Percentiles rank a stretch among this genome's conserved stretches.
Evolutionary conservation across 1,140 invertebrate species (phyloP).

Genomic region (Vanessa tameamea): DNA sequence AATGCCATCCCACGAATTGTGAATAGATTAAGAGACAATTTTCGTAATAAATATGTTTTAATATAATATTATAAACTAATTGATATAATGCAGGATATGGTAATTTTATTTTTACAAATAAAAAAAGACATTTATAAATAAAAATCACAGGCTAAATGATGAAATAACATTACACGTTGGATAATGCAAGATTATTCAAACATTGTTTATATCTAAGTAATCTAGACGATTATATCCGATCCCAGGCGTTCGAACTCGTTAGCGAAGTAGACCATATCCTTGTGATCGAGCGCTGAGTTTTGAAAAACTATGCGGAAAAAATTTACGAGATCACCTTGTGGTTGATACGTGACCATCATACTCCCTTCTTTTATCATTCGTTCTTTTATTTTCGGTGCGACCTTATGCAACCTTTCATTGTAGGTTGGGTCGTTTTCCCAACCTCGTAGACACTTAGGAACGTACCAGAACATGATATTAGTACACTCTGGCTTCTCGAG

Average conservation of each 20-base stretch:
- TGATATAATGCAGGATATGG: background rate
- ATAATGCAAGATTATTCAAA: constrained; percentile 41
- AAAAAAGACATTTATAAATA: constrained; percentile 47
- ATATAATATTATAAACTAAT: too few species aligned
- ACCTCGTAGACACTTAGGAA: constrained; percentile 88
- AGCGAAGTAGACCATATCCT: constrained; percentile 93
- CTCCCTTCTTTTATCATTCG: constrained; percentile 96
- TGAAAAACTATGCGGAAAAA: constrained; percentile 97
- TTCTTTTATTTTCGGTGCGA: constrained; percentile 96
- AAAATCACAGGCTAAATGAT: constrained; percentile 58
- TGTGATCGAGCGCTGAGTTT: constrained; percentile 89
- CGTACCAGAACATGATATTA: constrained; percentile 98
- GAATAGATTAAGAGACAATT: too few species aligned
- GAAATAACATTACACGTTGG: constrained; percentile 31
- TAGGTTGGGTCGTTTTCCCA: constrained; percentile 83
- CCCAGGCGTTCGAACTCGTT: constrained; percentile 93
- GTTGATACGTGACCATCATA: constrained; percentile 98
- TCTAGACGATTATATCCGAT: constrained; percentile 78
- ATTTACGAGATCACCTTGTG: constrained; percentile 89
- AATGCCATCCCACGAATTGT: too few species aligned
- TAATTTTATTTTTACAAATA: constrained; percentile 28
- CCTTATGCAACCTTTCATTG: constrained; percentile 86
- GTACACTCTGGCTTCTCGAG: constrained; percentile 93
- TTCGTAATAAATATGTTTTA: too few species aligned
- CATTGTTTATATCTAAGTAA: constrained; percentile 28